Evolutionary conservation across 2,113 vertebrate genomes (phyloP), one percentile per base, ranked within the genome.

Genomic region (Apodemus sylvaticus): DNA sequence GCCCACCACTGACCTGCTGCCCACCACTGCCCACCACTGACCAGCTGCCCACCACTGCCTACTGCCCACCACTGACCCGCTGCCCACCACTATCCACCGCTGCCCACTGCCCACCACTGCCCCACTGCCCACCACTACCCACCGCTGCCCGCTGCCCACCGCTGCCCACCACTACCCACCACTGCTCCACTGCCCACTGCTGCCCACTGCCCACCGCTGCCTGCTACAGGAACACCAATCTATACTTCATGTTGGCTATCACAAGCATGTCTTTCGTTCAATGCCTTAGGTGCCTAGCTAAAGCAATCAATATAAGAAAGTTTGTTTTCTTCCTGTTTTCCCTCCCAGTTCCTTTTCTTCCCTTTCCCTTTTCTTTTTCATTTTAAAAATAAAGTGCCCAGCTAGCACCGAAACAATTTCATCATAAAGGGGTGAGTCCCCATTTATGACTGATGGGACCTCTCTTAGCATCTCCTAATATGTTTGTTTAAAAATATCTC

Each of bases 391-490:
- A 26, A 39, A 12, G 22, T 83, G 7, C 42, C 39, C 82, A 64
- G 60, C 39, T 34, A 39, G 60, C 42, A 64, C 14, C 12, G n/a
- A 9, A 82, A 83, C 36, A 39, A 8, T 94, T 82, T 78, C 51
- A 93, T 86, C 71, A 89, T 92, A 89, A 90, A 95, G 89, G 76
- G 77, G 5, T 48, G 13, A 90, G 42, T 71, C 13, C 53, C 68
- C 86, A 64, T 34, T 93, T 90, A 95, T 89, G 51, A 78, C 13
- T 70, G 42, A 34, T 42, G 91, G 62, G 88, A 76, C 68, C 60
- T 34, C 26, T 42, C n/a, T 94, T 91, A 91, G 60, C 26, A 86
- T 95, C 34, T 89, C 58, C 60, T 36, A 82, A 91, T 14, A 85
- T 10, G 62, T 10, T 68, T 17, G 60, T 34, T 94, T 55, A 86